phyloP scores from a whole-genome alignment of 2,797 vertebrate genomes.

The Chaenodraco wilsoni region DNA sequence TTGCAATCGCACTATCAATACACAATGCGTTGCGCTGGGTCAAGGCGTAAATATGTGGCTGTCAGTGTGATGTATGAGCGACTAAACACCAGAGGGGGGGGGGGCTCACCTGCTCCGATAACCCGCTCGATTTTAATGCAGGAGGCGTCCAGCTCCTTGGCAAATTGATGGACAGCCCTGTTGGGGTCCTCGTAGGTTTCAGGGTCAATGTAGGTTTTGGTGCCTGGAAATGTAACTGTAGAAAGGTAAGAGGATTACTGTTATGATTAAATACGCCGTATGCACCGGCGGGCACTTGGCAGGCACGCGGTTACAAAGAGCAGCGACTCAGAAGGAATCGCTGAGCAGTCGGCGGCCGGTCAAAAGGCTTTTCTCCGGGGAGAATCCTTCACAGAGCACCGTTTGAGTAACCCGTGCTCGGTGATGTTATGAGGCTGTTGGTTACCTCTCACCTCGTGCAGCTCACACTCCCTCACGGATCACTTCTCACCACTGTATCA shows the following conservation, averaged over 20 bases:
- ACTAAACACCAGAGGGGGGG: conserved; percentile 80
- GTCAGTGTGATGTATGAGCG: conserved; percentile 91
- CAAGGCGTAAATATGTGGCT: conserved; percentile 90
- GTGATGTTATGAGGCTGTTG: conserved; percentile 30
- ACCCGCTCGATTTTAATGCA: conserved; percentile 99
- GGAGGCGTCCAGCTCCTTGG: conserved; percentile 99
- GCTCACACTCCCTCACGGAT: not conserved
- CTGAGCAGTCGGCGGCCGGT: conserved; percentile 50
- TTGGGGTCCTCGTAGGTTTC: conserved; percentile 99
- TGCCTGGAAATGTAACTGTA: conserved; percentile 99
- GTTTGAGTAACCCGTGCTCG: conserved; percentile 38
- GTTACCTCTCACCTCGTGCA: conserved; percentile 33
- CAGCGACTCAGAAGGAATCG: conserved; percentile 53
- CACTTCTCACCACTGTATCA: conserved; percentile 3
- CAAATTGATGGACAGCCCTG: conserved; percentile 99
- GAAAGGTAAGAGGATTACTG: conserved; percentile 97
- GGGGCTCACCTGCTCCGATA: conserved; percentile 96
- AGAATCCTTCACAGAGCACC: conserved; percentile 42
- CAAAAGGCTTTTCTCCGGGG: conserved; percentile 45
- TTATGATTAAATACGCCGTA: conserved; percentile 91
- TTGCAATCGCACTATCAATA: conserved; percentile 75
- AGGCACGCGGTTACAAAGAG: conserved; percentile 72
- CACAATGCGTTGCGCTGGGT: conserved; percentile 63
- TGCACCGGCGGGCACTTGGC: conserved; percentile 75
- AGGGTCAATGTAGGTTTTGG: conserved; percentile 99